Conservation (phyloP, 2,797 vertebrate genomes). For the Eospalax fontanierii region DNA sequence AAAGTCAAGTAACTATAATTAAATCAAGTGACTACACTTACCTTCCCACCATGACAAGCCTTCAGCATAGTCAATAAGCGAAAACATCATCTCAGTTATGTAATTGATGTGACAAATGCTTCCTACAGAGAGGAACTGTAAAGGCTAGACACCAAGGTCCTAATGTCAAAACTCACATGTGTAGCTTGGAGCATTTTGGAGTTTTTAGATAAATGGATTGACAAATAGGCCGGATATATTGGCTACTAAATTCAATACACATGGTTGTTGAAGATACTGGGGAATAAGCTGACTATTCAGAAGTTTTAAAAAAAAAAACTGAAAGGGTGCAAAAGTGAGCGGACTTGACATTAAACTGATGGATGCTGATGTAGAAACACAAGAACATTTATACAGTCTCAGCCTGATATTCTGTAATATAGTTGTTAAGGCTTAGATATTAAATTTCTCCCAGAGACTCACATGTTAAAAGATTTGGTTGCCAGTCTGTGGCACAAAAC, state of each 20-base stretch:
- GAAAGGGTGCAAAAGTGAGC: neutral
- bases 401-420: neutral
- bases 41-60: neutral
- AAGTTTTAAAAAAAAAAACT: neutral
- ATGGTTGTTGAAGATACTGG: neutral
- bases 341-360: neutral
- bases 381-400: neutral
- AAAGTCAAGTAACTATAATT: constrained; percentile 15
- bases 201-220: neutral
- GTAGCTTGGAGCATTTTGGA: constrained; percentile 2
- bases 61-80: neutral
- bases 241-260: neutral
- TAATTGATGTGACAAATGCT: constrained; percentile 31
- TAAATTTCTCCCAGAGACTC: neutral
- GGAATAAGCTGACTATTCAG: neutral
- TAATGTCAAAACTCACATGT: constrained; percentile 25
- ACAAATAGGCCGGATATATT: neutral
- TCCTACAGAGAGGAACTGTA: neutral
- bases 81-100: constrained; percentile 15
- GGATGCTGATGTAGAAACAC: neutral
- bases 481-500: neutral
- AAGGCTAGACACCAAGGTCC: neutral
- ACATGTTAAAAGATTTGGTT: neutral
- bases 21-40: constrained; percentile 34
- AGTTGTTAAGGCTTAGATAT: neutral